Base-by-base conservation (phyloP, 92 coral and sea anemone genomes). In the Zoanthus sociatus region DNA sequence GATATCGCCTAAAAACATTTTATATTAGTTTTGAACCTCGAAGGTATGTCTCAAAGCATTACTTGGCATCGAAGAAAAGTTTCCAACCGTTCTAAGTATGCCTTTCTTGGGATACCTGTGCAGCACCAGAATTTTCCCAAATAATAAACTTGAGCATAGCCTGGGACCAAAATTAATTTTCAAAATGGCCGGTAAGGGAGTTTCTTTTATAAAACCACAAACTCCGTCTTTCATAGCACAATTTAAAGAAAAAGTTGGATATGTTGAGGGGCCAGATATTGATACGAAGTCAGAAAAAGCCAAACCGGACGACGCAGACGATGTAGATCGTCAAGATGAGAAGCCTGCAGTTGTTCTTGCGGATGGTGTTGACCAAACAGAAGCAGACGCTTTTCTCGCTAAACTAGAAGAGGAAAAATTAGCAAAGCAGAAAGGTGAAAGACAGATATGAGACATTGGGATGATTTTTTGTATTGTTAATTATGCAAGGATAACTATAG, bases 201-300 rank as follows among this genome's bases (percentile, higher is more conserved):
- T 94, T 11, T 77, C 93, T 0, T 94, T 78, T 9, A 71, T 88
- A 51, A 89, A 95, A 79, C 99, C 94, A 46, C 90, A 90, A 84
- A 94, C 94, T 17, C 99, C 99, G 26, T 86, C 98, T 44, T 97
- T 97, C 91, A 89, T 97, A 37, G 89, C 87, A 84, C 87, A 95
- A 75, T 97, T 97, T 47, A 95, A 97, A 77, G 92, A 93, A 55
- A 86, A 94, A 69, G 95, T 95, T 55, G 98, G 98, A 50, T 97
- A 97, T 73, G 88, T 93, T 88, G 99, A 97, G 70, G 83, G 92
- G 2, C 92, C 90, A 54, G 92, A 89, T 78, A 88, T 97, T 60
- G 94, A 93, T 42, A 96, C 92, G 51, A 97, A 97, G 88, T 67
- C 82, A 37, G 77, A 93, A 20, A 87, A 92, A 86, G 66, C 90